Conservation (phyloP, 2,888 invertebrate genomes). For the Sclerodermus sp. region DNA sequence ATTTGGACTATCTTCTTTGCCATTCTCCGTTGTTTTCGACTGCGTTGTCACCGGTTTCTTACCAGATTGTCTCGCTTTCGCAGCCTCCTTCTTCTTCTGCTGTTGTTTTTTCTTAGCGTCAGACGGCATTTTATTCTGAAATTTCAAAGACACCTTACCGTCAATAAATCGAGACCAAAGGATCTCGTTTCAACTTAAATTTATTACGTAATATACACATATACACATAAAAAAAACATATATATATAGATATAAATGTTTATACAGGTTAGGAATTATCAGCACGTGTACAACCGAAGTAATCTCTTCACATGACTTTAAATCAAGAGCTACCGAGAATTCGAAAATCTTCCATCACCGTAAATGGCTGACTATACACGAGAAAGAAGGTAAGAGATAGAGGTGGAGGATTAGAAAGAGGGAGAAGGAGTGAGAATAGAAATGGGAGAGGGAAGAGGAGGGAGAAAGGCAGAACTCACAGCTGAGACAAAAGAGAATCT, state of each 20-base stretch:
- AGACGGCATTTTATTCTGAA: slow-evolving; percentile 80
- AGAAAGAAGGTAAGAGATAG: background rate
- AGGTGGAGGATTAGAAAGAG: background rate
- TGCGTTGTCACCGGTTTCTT: slow-evolving; percentile 43
- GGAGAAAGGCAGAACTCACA: background rate
- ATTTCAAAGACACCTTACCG: slow-evolving; percentile 1
- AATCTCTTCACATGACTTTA: too few species aligned
- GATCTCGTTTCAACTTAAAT: background rate
- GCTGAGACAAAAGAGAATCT: too few species aligned
- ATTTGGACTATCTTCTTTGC: slow-evolving; percentile 61
- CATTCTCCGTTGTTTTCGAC: slow-evolving; percentile 58
- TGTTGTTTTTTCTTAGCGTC: slow-evolving; percentile 98
- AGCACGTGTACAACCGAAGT: slow-evolving; percentile 11
- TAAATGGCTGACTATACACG: slow-evolving; percentile 4
- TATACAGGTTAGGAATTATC: slow-evolving; percentile 19
- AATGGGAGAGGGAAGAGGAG: background rate
- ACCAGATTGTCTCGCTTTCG: slow-evolving; percentile 68
- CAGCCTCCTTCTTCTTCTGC: slow-evolving; percentile 95
- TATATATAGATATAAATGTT: slow-evolving; percentile 22
- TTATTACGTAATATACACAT: slow-evolving; percentile 14
- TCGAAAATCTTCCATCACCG: slow-evolving; percentile 16
- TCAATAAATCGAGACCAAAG: too few species aligned
- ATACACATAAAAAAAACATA: background rate
- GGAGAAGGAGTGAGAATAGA: background rate
- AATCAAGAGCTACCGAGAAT: slow-evolving; percentile 5